Conservation (phyloP, 2,888 invertebrate genomes). For the Lasioglossum figueresi region DNA sequence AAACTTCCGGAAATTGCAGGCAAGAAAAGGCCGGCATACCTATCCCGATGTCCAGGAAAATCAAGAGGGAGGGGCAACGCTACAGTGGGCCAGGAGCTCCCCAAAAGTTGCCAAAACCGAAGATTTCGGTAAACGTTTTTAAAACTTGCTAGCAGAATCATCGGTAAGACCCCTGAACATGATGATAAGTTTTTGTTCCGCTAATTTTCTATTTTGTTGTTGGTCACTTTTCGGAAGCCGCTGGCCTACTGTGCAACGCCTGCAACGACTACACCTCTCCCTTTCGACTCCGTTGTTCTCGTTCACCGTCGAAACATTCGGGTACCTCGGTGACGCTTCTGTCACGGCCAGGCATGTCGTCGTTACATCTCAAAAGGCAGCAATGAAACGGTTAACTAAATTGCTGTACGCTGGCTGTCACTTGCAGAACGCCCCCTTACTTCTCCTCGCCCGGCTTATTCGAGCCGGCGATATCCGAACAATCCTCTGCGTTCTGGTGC, state of each 20-base stretch:
- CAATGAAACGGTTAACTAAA: conserved; percentile 83
- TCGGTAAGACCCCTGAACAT: background rate
- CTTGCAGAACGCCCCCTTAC: conserved; percentile 70
- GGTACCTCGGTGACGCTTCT: conserved; percentile 70
- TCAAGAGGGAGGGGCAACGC: no score
- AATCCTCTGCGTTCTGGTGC: conserved; percentile 33
- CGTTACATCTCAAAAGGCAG: conserved; percentile 83
- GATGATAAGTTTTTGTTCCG: background rate
- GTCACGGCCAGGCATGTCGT: conserved; percentile 79
- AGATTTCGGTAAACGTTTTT: background rate
- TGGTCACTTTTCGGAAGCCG: background rate
- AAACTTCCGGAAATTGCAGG: conserved; percentile 58
- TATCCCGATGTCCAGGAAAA: conserved; percentile 7
- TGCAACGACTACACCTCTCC: conserved; percentile 16
- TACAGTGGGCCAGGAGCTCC: background rate
- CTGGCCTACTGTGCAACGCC: background rate
- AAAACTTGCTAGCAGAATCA: background rate
- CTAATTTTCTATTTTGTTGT: background rate
- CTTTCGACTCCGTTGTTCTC: conserved; percentile 23
- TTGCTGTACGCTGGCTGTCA: conserved; percentile 82
- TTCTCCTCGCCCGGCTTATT: conserved; percentile 18
- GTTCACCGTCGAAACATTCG: conserved; percentile 72
- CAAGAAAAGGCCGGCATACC: conserved; percentile 44
- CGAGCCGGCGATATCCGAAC: conserved; percentile 33
- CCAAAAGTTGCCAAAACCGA: background rate